Base-by-base conservation (phyloP, 2,797 vertebrate species). In the Leucoraja ocellata region DNA sequence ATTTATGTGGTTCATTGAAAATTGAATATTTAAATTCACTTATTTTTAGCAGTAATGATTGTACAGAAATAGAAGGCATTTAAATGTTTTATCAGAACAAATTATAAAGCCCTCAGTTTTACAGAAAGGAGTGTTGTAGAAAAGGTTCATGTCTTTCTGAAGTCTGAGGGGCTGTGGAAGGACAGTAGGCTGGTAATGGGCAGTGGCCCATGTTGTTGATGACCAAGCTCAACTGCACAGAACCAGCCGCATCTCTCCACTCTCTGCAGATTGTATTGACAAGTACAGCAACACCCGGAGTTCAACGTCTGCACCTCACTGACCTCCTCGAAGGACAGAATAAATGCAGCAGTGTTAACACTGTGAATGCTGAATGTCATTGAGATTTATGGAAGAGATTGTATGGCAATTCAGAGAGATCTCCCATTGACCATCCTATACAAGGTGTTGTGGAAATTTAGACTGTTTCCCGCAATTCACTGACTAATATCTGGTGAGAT, bases 231-330 rank as follows among this genome's bases (percentile, higher is more conserved):
- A 65, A 16, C 61, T 88, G 61, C 84, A 65, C 61, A 32, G 63
- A 63, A 65, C 32, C 61, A 65, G n/a, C 13, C 61, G 32, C n/a
- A n/a, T 88, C 61, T 65, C 84, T 88, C 61, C 84, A 65, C 28
- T 88, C 61, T 16, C 61, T 88, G 84, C 63, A 88, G 84, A 88
- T 88, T 65, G 84, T 88, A 88, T 88, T 88, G 84, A 88, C 84
- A 88, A 65, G 65, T 65, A 36, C 84, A 88, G 32, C 84, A 88
- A n/a, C 84, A 36, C 84, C 28, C 65, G 14, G 84, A 88, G 61
- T 88, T 88, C 84, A 88, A 61, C n/a, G 8, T 86, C 61, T 32
- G 32, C 84, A 65, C 84, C 84, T 88, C 61, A 16, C 61, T 65
- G n/a, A 88, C 84, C 84, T 65, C 61, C 28, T 88, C 18, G 65